Evolutionary conservation across 2,888 invertebrate genomes (phyloP).

Genomic region (Dynastes grantii): DNA sequence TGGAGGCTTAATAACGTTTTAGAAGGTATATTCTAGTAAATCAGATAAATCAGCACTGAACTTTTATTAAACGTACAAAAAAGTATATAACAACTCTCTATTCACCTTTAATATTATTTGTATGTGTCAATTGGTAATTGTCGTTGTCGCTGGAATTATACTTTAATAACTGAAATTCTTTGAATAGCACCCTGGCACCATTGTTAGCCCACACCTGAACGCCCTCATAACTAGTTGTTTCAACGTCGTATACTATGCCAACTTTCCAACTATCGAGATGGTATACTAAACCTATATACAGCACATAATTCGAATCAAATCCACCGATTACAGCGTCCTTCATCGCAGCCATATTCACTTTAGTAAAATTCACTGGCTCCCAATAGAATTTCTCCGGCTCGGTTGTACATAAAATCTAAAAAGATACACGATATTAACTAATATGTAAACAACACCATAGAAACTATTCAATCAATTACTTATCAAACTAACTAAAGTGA

Average conservation of each 20-base stretch:
- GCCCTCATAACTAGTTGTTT: background rate
- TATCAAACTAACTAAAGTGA: no score
- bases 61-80: no score
- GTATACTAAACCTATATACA: background rate
- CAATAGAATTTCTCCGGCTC: constrained; percentile 23
- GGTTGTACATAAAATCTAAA: constrained; percentile 6
- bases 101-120: no score
- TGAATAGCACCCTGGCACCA: background rate
- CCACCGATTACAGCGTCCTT: background rate
- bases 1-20: no score
- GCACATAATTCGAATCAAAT: background rate
- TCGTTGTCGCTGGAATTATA: background rate
- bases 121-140: no score
- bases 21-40: no score
- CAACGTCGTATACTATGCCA: background rate
- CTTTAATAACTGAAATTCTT: constrained; percentile 6
- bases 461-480: no score
- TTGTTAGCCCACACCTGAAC: background rate
- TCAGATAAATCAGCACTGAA: no score
- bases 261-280: background rate
- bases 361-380: constrained; percentile 6
- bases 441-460: no score
- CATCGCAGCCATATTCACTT: background rate
- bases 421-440: background rate
- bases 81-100: no score